Percentiles rank a stretch among this genome's conserved stretches.
phyloP scores from a whole-genome alignment of 2,888 invertebrate genomes.

The Orchesella flavescens region DNA sequence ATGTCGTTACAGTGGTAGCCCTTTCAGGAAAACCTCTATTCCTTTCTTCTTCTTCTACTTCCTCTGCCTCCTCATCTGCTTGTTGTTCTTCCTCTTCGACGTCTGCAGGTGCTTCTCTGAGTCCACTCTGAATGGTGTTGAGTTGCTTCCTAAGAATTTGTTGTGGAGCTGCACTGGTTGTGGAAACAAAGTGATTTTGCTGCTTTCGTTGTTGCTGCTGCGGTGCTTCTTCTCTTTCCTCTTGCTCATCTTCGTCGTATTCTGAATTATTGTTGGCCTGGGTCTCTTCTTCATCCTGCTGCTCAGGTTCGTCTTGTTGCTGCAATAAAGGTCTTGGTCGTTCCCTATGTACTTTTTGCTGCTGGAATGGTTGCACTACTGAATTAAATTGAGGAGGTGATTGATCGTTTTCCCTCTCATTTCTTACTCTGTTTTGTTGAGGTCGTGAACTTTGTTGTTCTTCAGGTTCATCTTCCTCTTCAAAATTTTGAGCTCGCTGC shows the following conservation, averaged over 20 bases:
- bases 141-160: constrained; percentile 4
- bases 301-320: not conserved
- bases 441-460: constrained; percentile 24
- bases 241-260: constrained; percentile 37
- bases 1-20: constrained; percentile 26
- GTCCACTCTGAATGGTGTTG: not conserved
- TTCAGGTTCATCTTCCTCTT: constrained; percentile 46
- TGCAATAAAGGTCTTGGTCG: constrained; percentile 3
- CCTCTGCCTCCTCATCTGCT: constrained; percentile 16
- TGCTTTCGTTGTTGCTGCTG: constrained; percentile 17
- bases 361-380: constrained; percentile 4
- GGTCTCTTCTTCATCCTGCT: constrained; percentile 37
- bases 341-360: constrained; percentile 15
- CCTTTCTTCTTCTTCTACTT: constrained; percentile 19
- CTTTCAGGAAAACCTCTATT: not conserved
- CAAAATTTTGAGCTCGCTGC: not conserved
- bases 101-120: not conserved
- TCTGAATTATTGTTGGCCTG: not conserved
- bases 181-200: not conserved
- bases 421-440: not conserved
- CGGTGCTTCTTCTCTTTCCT: constrained; percentile 27
- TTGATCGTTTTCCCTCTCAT: constrained; percentile 9
- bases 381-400: not conserved
- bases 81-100: constrained; percentile 16
- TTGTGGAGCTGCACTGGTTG: constrained; percentile 19